Evolutionary conservation across 2,113 vertebrate species (phyloP).

Genomic region (Psittacus erithacus): DNA sequence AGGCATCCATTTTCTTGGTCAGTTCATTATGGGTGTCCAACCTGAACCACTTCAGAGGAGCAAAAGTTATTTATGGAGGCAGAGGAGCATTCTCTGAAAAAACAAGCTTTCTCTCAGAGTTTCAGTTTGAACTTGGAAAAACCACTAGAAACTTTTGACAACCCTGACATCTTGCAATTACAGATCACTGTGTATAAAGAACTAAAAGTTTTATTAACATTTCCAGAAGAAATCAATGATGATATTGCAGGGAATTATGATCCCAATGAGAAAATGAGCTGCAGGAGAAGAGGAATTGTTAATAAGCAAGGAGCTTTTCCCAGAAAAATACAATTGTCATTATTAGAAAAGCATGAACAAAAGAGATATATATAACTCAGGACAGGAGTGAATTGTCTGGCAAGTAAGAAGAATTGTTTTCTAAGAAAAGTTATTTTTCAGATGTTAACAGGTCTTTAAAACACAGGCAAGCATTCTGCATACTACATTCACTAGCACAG

Average conservation of each 20-base stretch:
- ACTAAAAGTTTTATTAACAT: constrained; percentile 16
- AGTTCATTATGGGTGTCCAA: not conserved
- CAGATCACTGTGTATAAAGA: not conserved
- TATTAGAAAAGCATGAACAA: not conserved
- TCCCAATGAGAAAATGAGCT: constrained; percentile 23
- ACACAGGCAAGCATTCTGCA: not conserved
- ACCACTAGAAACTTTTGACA: not conserved
- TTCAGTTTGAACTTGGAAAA: constrained; percentile 8
- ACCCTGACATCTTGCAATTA: not conserved
- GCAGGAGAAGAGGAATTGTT: not conserved
- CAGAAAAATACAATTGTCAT: not conserved
- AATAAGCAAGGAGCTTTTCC: not conserved
- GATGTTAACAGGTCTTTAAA: constrained; percentile 32
- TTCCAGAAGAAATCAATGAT: constrained; percentile 24
- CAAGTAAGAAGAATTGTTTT: constrained; percentile 11
- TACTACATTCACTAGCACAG: not conserved
- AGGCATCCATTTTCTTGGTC: not conserved
- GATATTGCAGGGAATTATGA: constrained; percentile 2
- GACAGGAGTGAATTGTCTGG: constrained; percentile 6
- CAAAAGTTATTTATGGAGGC: not conserved
- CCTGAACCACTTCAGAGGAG: not conserved
- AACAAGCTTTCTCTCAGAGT: not conserved
- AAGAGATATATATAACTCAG: not conserved
- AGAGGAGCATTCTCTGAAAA: not conserved
- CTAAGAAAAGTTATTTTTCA: constrained; percentile 23